Evolutionary conservation across 2,888 invertebrate genomes (phyloP).

Genomic region (Drosophila kanekoi): DNA sequence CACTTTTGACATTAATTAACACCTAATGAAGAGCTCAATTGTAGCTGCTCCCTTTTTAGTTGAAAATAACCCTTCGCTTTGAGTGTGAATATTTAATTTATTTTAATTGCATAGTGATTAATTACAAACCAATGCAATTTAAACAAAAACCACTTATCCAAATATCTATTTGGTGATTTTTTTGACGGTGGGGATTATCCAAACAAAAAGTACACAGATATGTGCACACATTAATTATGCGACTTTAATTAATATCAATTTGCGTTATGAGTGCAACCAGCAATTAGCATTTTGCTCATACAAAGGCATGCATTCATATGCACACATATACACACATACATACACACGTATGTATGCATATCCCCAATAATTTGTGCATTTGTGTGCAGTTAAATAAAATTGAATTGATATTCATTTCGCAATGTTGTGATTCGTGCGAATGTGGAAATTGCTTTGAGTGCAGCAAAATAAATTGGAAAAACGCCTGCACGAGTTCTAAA

Average conservation of each 20-base stretch:
- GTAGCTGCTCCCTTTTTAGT: conserved; percentile 3
- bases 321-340: conserved; percentile 5
- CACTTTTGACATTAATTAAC: conserved; percentile 35
- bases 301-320: background rate
- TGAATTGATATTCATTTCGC: conserved; percentile 54
- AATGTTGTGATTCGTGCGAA: conserved; percentile 51
- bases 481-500: conserved; percentile 41
- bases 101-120: conserved; percentile 65
- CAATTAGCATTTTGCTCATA: conserved; percentile 34
- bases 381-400: conserved; percentile 49
- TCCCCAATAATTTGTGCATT: conserved; percentile 24
- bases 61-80: too few species aligned
- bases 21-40: conserved; percentile 31
- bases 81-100: conserved; percentile 44
- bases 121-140: conserved; percentile 51
- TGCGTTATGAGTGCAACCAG: conserved; percentile 32
- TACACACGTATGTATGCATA: too few species aligned
- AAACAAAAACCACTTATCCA: conserved; percentile 40
- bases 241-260: conserved; percentile 71
- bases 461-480: conserved; percentile 60
- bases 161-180: background rate
- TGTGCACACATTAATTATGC: conserved; percentile 13
- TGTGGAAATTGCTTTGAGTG: conserved; percentile 38
- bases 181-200: conserved; percentile 1
- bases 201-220: background rate